Conservation (phyloP, 1,140 invertebrate species). For the Uloborus diversus region DNA sequence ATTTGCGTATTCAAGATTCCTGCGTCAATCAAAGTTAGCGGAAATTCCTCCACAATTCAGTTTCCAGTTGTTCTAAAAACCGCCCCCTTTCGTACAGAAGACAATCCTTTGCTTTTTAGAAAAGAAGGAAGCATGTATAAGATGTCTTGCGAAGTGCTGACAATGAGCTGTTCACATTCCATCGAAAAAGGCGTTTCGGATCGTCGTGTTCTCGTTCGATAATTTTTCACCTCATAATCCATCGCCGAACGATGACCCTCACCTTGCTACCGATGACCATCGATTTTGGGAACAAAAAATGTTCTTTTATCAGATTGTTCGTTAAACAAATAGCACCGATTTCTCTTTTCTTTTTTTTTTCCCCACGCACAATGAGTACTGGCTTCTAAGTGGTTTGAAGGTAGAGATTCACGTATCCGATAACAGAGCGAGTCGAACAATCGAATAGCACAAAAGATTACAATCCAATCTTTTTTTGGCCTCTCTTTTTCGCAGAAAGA, state of each 20-base stretch:
- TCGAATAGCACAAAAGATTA: constrained; percentile 19
- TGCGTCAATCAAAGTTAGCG: too few species aligned
- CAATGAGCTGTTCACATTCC: too few species aligned
- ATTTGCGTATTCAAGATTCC: too few species aligned
- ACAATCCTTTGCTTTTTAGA: too few species aligned
- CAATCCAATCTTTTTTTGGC: background rate
- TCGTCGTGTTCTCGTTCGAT: too few species aligned
- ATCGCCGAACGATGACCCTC: background rate
- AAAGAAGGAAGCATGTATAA: too few species aligned
- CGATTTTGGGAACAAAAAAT: background rate
- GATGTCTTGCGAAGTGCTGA: too few species aligned
- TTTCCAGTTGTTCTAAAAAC: too few species aligned
- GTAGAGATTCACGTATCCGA: constrained; percentile 13
- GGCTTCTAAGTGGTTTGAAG: background rate
- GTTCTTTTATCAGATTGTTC: constrained; percentile 34
- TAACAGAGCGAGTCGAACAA: constrained; percentile 24
- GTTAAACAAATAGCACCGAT: constrained; percentile 40
- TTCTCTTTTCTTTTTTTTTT: constrained; percentile 39
- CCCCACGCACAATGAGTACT: constrained; percentile 34
- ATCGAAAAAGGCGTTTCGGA: too few species aligned
- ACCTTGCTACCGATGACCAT: background rate
- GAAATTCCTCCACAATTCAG: too few species aligned
- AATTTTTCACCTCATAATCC: too few species aligned
- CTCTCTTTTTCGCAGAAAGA: background rate
- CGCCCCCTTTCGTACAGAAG: too few species aligned